Conservation (phyloP, 1,140 invertebrate genomes). For the Panagrolaimus sp. region DNA sequence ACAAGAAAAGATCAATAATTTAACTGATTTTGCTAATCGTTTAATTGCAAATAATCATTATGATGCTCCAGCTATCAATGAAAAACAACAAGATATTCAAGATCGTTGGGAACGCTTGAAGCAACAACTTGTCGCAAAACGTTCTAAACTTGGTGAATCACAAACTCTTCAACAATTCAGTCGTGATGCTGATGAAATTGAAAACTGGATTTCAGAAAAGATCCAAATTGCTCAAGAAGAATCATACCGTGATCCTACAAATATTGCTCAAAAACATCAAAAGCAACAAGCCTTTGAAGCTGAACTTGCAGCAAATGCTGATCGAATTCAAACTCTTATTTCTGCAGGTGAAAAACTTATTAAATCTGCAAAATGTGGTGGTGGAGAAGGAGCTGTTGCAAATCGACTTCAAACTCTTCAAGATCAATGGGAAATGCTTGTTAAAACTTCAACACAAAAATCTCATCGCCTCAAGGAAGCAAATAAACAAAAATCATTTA, state of each 20-base stretch:
- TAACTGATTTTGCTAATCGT: conserved; percentile 88
- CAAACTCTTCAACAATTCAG: conserved; percentile 98
- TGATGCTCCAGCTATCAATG: conserved; percentile 67
- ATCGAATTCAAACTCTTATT: conserved; percentile 87
- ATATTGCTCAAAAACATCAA: conserved; percentile 70
- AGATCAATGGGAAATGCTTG: conserved; percentile 96
- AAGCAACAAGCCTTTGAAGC: conserved; percentile 99
- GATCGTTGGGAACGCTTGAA: conserved; percentile 86
- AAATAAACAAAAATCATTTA: conserved; percentile 95
- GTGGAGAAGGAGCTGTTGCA: conserved; percentile 63
- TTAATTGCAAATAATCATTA: conserved; percentile 89
- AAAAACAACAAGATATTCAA: conserved; percentile 37
- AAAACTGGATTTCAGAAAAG: conserved; percentile 91
- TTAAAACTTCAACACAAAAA: conserved; percentile 94
- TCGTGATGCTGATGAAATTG: conserved; percentile 96
- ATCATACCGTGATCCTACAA: conserved; percentile 77
- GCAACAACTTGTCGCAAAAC: conserved; percentile 92
- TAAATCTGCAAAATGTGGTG: conserved; percentile 62
- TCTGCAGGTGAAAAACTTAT: conserved; percentile 92
- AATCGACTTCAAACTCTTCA: conserved; percentile 82
- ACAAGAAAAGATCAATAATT: conserved; percentile 92
- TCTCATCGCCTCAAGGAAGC: conserved; percentile 79
- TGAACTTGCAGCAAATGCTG: conserved; percentile 93
- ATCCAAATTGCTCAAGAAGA: conserved; percentile 92
- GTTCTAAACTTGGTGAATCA: conserved; percentile 88